Percentiles rank a stretch among this genome's conserved stretches.
These are phyloP conservation scores for Serranus cabrilla DNA, from an alignment of 2,797 vertebrate genomes.

Conservation along the genomic window DNA sequence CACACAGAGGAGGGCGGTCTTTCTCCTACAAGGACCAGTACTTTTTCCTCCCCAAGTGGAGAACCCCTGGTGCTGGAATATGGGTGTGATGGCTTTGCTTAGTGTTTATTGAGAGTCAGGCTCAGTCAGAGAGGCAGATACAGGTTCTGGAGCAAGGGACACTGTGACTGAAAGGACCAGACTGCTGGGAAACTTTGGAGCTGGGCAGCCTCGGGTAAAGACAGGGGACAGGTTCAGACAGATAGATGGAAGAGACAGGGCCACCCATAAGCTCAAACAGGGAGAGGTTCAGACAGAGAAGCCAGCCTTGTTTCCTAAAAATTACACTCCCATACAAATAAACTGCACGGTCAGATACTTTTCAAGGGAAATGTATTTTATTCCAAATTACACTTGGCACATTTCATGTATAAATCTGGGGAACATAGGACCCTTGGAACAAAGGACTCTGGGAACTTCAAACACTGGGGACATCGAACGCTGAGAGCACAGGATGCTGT, in stretches of 20 bases:
- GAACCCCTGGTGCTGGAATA: neutral
- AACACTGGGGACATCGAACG: too few relatives aligned
- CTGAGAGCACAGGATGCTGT: too few relatives aligned
- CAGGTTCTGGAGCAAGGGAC: neutral
- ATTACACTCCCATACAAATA: too few relatives aligned
- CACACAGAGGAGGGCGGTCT: conserved; percentile 16
- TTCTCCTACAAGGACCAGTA: conserved; percentile 7
- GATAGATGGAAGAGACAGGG: neutral
- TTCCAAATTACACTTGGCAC: too few relatives aligned
- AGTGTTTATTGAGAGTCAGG: neutral
- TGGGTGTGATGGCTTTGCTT: neutral
- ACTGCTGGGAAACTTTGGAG: neutral
- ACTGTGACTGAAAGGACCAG: neutral
- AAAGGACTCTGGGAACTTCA: too few relatives aligned
- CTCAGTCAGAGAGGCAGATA: neutral
- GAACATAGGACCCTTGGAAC: too few relatives aligned
- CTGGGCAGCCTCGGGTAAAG: neutral
- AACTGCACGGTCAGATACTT: too few relatives aligned
- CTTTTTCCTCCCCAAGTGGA: conserved; percentile 4
- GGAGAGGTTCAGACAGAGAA: neutral
- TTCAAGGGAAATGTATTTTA: too few relatives aligned
- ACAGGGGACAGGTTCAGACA: neutral
- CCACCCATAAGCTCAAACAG: neutral
- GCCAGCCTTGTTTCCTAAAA: too few relatives aligned
- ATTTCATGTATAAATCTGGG: too few relatives aligned